These are phyloP conservation scores for Notechis scutatus DNA, from an alignment of 2,113 vertebrate species.

Conservation along the genomic window DNA sequence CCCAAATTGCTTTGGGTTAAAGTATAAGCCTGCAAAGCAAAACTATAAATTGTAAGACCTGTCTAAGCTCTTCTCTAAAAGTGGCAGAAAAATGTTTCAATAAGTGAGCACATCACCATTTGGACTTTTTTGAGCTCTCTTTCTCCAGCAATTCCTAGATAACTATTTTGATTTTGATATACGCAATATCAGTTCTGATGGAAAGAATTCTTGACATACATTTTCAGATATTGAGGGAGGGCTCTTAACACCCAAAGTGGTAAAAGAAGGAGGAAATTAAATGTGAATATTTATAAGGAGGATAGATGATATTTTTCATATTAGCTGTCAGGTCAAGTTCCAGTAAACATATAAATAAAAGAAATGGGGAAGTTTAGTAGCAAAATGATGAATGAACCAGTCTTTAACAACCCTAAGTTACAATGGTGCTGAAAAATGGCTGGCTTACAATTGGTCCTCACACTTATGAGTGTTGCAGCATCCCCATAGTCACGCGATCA, in stretches of 20 bases:
- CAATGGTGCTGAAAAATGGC: not conserved
- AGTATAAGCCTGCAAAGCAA: not conserved
- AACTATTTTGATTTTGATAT: not conserved
- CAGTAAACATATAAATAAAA: not conserved
- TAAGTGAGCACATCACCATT: not conserved
- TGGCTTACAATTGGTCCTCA: not conserved
- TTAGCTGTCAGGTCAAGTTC: not conserved
- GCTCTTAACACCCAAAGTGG: not conserved
- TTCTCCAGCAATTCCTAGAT: not conserved
- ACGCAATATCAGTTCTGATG: not conserved
- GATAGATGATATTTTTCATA: not conserved
- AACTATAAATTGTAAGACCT: not conserved
- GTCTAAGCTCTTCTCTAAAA: not conserved
- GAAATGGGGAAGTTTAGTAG: not conserved
- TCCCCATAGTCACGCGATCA: not conserved
- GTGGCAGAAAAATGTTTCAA: not conserved
- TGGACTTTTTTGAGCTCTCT: not conserved
- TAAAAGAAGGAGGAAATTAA: not conserved
- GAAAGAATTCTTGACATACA: not conserved
- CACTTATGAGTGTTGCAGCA: not conserved
- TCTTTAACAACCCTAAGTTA: not conserved
- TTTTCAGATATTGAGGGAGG: not conserved
- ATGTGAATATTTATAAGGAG: not conserved
- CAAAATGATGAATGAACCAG: not conserved
- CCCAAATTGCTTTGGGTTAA: not conserved